Conservation (phyloP, 2,888 invertebrate genomes). For the Leptura quadrifasciata region DNA sequence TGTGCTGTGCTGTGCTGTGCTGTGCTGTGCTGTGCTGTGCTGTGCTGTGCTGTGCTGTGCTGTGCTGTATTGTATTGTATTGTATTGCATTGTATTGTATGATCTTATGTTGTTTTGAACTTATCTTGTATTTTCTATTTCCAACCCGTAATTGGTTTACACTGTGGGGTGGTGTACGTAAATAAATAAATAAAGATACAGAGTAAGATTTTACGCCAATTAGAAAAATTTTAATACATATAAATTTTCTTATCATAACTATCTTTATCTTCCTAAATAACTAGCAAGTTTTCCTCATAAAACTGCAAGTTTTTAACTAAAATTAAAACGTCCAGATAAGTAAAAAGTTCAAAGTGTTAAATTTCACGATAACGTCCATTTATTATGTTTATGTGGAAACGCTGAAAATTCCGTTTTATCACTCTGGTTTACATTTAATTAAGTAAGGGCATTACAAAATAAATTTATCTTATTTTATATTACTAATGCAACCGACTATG, state of each 20-base stretch:
- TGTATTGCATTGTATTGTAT: no score
- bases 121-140: no score
- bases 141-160: no score
- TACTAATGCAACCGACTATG: constrained; percentile 7
- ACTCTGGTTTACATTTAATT: constrained; percentile 34
- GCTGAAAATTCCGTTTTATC: constrained; percentile 37
- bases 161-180: no score
- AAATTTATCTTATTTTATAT: constrained; percentile 25
- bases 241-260: constrained; percentile 12
- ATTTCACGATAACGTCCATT: constrained; percentile 37
- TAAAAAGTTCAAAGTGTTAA: constrained; percentile 28
- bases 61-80: no score
- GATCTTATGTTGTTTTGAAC: no score
- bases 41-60: no score
- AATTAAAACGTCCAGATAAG: constrained; percentile 14
- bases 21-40: no score
- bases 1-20: no score
- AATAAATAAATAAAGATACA: no score
- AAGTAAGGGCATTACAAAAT: constrained; percentile 31
- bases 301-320: constrained; percentile 31
- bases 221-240: neutral
- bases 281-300: constrained; percentile 30
- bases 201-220: no score
- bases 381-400: constrained; percentile 40
- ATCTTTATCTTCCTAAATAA: neutral